Evolutionary conservation across 2,113 vertebrate genomes (phyloP), one percentile per base, ranked within the genome.

Genomic region (pig (Sus scrofa)): DNA sequence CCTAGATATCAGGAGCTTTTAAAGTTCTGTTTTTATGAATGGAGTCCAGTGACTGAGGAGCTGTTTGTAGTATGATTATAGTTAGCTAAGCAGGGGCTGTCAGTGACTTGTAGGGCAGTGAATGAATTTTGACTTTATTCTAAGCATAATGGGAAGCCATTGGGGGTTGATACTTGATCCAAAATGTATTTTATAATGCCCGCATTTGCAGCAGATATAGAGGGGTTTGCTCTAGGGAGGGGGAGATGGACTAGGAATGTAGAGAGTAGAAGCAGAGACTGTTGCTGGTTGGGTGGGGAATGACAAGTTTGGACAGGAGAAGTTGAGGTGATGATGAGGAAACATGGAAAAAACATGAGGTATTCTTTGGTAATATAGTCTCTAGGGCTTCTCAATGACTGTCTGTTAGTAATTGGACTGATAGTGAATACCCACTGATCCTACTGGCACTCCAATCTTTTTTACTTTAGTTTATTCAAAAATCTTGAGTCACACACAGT

Each of bases 401-500:
- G 16, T n/a, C 22, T 63, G 9, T 44, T 93, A 82, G 30, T 85
- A 79, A 82, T 1, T 75, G 32, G 15, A 81, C 44, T 50, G 14
- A 77, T 9, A 30, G 9, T 4, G 9, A 81, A 39, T 22, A 62
- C 54, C 3, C 22, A 12, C 6, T 81, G 26, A 37, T 91, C 86
- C 68, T 82, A 26, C 5, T 3, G 60, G 1, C 37, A 22, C 39
- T 71, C 27, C 27, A 9, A n/a, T 88, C 65, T 26, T 44, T 0
- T 60, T 70, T 34, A 22, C 7, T 86, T 91, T 60, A 32, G 2
- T 91, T 89, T 85, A 56, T 26, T 94, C 3, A 84, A 24, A 88
- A 85, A 14, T 50, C 34, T 52, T 62, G 56, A 85, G 13, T 84
- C 4, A 62, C 2, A 50, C 2, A 85, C 10, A 37, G 26, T 22